Base-by-base conservation (phyloP, 2,888 invertebrate genomes). In the Leptarthrus brevirostris region DNA sequence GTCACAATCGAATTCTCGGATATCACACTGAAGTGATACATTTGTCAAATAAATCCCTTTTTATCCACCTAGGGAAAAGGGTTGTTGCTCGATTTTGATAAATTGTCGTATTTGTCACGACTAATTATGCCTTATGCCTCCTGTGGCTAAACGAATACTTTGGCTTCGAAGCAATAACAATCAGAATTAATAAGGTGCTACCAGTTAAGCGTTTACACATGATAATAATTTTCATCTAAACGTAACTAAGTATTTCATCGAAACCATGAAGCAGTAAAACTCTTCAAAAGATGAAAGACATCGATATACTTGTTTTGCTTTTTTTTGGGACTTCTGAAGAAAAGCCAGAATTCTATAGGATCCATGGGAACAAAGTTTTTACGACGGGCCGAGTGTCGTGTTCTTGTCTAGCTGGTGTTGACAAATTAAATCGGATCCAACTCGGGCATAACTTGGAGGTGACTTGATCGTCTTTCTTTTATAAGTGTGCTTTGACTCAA, bases 351-450 rank as follows among this genome's bases (percentile, higher is more conserved):
- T 40, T 40, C 40, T 40, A 12, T 24, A n/a, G 47, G 44, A 47
- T 66, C 64, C 64, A 66, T 66, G 64, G 64, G 64, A 66, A 66
- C 18, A 47, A 24, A 24, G 8, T 66, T 66, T 66, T 64, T 64
- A 20, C 8, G 8, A 20, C 8, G 8, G 3, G 1, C 52, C 10
- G 2, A 52, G 52, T 10, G 47, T 66, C 40, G 52, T 69, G 52
- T 52, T 66, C 52, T 52, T 49, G 52, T 30, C 36, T 24, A 16
- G 49, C 18, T 6, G 52, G 69, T 69, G 69, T 69, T 69, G 69
- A 69, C 69, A 69, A 69, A 69, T 49, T 69, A 69, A 69, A 69
- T 69, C 34, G 49, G 69, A 69, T 69, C 34, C 69, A 52, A 52
- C 6, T 22, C 14, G 36, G 14, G 30, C 69, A 52, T 30, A 34